Base-by-base conservation (phyloP, 2,888 invertebrate genomes). In the Amaurobius ferox region DNA sequence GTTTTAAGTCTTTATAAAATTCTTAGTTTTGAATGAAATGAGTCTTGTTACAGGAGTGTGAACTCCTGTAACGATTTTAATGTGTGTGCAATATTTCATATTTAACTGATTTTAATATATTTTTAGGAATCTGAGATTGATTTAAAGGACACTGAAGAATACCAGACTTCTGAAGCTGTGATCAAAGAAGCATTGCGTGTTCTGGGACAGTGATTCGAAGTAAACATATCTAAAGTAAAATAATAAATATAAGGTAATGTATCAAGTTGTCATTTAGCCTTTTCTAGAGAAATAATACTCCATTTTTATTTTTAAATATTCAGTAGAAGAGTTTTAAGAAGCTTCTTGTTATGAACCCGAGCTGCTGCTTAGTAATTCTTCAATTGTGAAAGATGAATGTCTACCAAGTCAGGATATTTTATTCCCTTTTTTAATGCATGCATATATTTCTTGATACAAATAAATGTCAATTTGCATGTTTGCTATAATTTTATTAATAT, bases 171-270 rank as follows among this genome's bases (percentile, higher is more conserved):
- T 6, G 72, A 78, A 28, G n/a, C 30, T 29, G 64, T 79, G 28
- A 32, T 86, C 1, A 35, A 39, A 11, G 79, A 79, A 35, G 79
- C 76, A 7, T 79, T 61, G 73, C 39, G 35, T 66, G 19, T 73
- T 26, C 30, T 80, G 80, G 30, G 28, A 35, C 62, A 76, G 76
- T 76, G 76, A 77, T 67, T 77, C 67, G 77, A 77, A 85, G 77
- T 74, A 79, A 86, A 77, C 64, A 66, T 85, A 77, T 85, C 83
- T 44, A 85, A 85, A 85, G 77, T 85, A 85, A 85, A 85, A 85
- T 81, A 44, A 44, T 74, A 70, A 70, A 61, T 70, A 70, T 66
- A 74, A 81, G 81, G 81, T 81, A 81, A 70, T 74, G 81, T 70
- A 74, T 70, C 64, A 64, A 30, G 28, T 30, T 64, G 5, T n/a